Base-by-base conservation (phyloP, 2,888 invertebrate species). In the Xiphydria camelus region DNA sequence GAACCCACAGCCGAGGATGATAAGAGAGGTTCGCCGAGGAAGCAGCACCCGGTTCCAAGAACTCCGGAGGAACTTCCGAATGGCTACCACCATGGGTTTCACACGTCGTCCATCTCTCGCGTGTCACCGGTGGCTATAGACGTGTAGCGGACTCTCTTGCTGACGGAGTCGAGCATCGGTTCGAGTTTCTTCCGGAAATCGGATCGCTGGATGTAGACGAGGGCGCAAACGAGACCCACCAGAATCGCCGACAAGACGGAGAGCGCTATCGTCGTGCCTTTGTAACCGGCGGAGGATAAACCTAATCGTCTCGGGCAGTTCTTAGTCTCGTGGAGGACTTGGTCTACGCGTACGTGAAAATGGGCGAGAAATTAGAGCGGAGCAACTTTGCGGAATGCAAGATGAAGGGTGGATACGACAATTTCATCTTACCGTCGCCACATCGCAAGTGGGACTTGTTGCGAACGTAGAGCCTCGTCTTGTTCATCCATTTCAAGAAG, bases 71-170 rank as follows among this genome's bases (percentile, higher is more conserved):
- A n/a, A n/a, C n/a, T n/a, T n/a, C n/a, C n/a, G n/a, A n/a, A n/a
- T n/a, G n/a, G n/a, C n/a, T n/a, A n/a, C n/a, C n/a, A n/a, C n/a
- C n/a, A n/a, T n/a, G n/a, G n/a, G n/a, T 26, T 26, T 29, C 29
- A 29, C 2, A 29, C 29, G 15, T n/a, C n/a, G 42, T 70, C 72
- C 54, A 71, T 73, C 55, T 78, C 78, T 38, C 76, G 73, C 20
- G 68, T 78, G 46, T 83, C 83, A 52, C 79, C 80, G 55, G 82
- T 82, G 46, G 81, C 81, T 56, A 88, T 87, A 5, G 85, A 85
- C 1, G 87, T 87, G 60, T 88, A 88, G 52, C 87, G 85, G 23
- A 88, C 87, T 67, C 87, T 85, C 64, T 84, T 81, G 23, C 84
- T 80, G 25, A 87, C 82, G 41, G 82, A 81, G 54, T 85, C 83